Evolutionary conservation across 2,888 invertebrate genomes (phyloP), one percentile per base, ranked within the genome.

Genomic region (Agonopterix subpropinquella): DNA sequence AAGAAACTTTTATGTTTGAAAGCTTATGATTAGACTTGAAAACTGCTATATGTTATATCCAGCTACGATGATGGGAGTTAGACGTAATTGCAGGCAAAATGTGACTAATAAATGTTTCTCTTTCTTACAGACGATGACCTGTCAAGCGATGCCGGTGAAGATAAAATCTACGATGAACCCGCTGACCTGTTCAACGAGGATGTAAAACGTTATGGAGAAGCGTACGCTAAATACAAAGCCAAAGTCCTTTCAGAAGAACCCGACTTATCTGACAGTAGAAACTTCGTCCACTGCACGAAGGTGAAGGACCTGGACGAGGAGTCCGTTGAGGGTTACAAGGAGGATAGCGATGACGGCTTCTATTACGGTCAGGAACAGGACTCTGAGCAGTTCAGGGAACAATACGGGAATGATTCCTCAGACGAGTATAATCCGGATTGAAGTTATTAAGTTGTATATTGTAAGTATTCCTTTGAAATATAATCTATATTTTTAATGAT

Each of bases 201-300:
- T 66, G 91, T 90, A 0, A 82, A 91, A 50, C 77, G 88, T 2
- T 92, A 92, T 62, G 94, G 94, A 0, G 82, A 85, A 52, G 89
- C 90, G 9, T 94, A 94, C 59, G 93, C 93, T 0, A 90, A 89
- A 53, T 94, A 93, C 63, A 93, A 92, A 70, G 90, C 91, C 0
- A 89, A 73, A 52, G 73, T 90, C 1, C 45, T 82, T 4, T 46
- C 67, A 1, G 76, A 80, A 50, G 65, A 76, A 7, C 61, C 71
- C 0, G 65, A 70, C 9, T 13, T 70, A 1, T 45, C 56, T 0
- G 57, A 68, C 4, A 69, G 59, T 8, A 71, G 54, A 36, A 72
- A 60, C 2, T 64, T 79, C 5, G 62, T 87, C 3, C 78, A 80
- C 9, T 73, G 67, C 45, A 54, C 61, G 0, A 65, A 54, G 15